phyloP scores from a whole-genome alignment of 2,113 vertebrate genomes.

The Synodontis membranacea region DNA sequence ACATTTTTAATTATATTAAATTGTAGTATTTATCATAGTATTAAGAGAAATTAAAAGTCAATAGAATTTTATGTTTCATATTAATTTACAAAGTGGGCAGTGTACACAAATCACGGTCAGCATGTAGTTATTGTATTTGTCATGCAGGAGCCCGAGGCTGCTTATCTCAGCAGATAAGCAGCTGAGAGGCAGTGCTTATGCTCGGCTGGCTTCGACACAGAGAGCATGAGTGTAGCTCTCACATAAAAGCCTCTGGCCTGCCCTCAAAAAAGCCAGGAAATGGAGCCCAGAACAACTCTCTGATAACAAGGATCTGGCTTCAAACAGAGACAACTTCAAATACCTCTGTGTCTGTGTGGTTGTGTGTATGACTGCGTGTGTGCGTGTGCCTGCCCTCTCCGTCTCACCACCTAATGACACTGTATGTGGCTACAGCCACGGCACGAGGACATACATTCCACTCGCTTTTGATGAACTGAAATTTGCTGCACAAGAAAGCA shows the following conservation, averaged over 20 bases:
- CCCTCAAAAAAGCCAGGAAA: conserved; percentile 80
- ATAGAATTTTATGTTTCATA: neutral
- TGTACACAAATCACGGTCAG: neutral
- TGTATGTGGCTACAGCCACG: conserved; percentile 63
- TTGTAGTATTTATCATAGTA: too few relatives aligned
- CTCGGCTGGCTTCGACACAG: conserved; percentile 65
- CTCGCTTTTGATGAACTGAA: conserved; percentile 94
- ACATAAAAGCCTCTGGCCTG: conserved; percentile 85
- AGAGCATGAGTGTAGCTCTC: conserved; percentile 66
- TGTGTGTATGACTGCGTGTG: conserved; percentile 57
- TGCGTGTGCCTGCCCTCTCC: conserved; percentile 54
- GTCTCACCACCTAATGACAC: conserved; percentile 70
- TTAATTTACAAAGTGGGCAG: conserved; percentile 7
- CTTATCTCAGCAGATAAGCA: conserved; percentile 69
- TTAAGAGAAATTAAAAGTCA: neutral
- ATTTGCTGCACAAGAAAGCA: conserved; percentile 85
- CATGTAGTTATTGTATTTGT: conserved; percentile 54
- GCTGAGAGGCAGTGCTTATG: conserved; percentile 69
- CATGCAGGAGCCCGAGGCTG: conserved; percentile 65
- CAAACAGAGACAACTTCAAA: conserved; percentile 93
- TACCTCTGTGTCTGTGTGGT: conserved; percentile 65
- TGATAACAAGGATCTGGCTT: conserved; percentile 88
- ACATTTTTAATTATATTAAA: neutral
- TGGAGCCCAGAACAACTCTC: conserved; percentile 81
- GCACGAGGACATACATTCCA: conserved; percentile 84